Evolutionary conservation across 2,113 vertebrate genomes (phyloP).

Genomic region (Puma concolor): DNA sequence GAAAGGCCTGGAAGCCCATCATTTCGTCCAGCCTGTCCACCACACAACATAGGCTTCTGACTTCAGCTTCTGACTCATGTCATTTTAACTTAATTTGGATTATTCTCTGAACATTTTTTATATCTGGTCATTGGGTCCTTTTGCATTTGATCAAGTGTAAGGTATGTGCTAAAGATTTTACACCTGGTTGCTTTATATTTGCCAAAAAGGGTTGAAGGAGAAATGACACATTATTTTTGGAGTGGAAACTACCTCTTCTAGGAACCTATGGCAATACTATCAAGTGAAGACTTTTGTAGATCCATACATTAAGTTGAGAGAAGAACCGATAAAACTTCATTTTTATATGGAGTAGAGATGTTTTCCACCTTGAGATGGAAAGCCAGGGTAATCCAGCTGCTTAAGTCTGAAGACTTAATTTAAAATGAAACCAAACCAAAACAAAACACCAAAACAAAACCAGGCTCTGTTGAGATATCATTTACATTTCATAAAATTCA

Average conservation of each 20-base stretch:
- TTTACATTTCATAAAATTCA: neutral
- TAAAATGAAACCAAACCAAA: neutral
- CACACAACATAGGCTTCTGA: neutral
- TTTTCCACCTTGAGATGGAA: neutral
- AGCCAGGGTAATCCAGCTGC: neutral
- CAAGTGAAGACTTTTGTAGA: neutral
- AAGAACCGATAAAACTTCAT: neutral
- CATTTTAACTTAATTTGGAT: neutral
- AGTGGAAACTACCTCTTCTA: neutral
- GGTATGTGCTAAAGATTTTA: neutral
- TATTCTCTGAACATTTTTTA: neutral
- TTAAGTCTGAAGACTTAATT: constrained; percentile 14
- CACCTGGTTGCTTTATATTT: neutral
- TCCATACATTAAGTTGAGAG: neutral
- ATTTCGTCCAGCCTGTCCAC: neutral
- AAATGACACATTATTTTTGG: neutral
- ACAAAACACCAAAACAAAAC: neutral
- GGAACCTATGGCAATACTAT: neutral
- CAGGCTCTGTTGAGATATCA: neutral
- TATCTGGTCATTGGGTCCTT: neutral
- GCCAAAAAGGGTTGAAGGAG: neutral
- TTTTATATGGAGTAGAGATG: neutral
- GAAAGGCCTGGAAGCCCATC: neutral
- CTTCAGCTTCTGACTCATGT: neutral
- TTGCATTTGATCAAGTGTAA: neutral